Evolutionary conservation across 2,888 invertebrate genomes (phyloP), one percentile per base, ranked within the genome.

Genomic region (Dyspetes luteomarginatus): DNA sequence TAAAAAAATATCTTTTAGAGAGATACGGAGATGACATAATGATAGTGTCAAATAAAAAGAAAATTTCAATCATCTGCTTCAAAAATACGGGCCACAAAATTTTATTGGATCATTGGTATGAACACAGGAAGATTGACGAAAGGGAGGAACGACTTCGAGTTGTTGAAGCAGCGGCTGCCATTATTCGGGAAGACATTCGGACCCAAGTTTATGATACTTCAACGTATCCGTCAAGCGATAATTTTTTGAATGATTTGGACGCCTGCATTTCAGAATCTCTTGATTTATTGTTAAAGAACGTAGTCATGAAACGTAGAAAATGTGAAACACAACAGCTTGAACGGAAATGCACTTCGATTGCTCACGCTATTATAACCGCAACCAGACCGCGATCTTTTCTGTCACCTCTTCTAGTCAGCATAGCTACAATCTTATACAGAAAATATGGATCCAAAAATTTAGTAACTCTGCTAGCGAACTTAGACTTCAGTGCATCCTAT

Each of bases 361-460:
- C 74, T 12, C 82, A 84, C 28, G 41, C 72, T 30, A 72, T 83
- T 19, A 80, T 84, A 15, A 82, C 85, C 78, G 85, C 87, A 78
- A 84, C 83, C 65, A 83, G 88, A 76, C 87, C 87, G 67, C 82
- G 88, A 79, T 86, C 88, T 74, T 90, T 89, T 80, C 82, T 85
- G 80, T 90, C 89, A 71, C 84, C 87, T 30, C 12, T 83, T n/a
- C 78, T 68, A 55, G 24, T 82, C n/a, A 69, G 75, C 43, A 28
- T 82, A 7, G 67, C 50, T 17, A 56, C 68, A 17, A 64, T 75
- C 30, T 24, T 84, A 17, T 75, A 82, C 28, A 77, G 50, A 78
- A 82, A 80, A 76, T 80, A 68, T 68, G 80, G 78, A 12, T 82
- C 64, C 7, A 55, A 65, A 82, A 75, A 86, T 78, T 56, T 87